These are phyloP conservation scores for Bos javanicus DNA, from an alignment of 2,113 vertebrate genomes.

Conservation along the genomic window DNA sequence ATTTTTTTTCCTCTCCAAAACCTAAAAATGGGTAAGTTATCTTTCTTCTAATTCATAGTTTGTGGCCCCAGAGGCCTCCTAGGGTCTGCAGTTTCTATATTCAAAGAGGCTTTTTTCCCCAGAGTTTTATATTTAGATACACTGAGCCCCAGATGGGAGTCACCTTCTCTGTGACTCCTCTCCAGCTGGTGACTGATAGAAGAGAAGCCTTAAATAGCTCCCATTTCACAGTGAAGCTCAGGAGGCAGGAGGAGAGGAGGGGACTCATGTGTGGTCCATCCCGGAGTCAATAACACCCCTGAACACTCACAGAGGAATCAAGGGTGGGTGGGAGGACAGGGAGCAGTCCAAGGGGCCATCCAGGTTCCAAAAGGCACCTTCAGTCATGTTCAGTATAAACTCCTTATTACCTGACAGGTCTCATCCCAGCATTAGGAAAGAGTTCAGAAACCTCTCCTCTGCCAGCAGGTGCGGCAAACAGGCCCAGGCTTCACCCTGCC, in stretches of 20 bases:
- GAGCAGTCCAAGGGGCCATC: background rate
- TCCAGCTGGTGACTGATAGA: background rate
- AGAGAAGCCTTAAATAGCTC: background rate
- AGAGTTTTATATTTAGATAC: background rate
- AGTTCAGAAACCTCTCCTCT: background rate
- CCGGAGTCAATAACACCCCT: background rate
- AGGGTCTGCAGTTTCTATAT: background rate
- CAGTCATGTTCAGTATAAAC: background rate
- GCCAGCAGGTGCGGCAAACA: background rate
- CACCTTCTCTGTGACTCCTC: background rate
- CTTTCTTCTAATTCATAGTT: background rate
- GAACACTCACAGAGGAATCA: background rate
- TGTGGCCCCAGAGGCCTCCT: background rate
- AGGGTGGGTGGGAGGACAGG: background rate
- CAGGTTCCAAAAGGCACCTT: background rate
- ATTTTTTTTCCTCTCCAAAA: background rate
- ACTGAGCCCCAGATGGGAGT: background rate
- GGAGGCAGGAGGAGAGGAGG: background rate
- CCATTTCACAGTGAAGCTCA: background rate
- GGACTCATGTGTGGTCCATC: no score
- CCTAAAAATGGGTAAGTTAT: background rate
- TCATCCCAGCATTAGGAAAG: background rate
- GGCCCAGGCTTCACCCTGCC: background rate
- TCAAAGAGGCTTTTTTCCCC: background rate
- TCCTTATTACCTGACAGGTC: background rate